A percentile compares a stretch with the other conserved stretches of the same genome.
phyloP scores from a whole-genome alignment of 1,140 invertebrate species.

The Dryas iulia region DNA sequence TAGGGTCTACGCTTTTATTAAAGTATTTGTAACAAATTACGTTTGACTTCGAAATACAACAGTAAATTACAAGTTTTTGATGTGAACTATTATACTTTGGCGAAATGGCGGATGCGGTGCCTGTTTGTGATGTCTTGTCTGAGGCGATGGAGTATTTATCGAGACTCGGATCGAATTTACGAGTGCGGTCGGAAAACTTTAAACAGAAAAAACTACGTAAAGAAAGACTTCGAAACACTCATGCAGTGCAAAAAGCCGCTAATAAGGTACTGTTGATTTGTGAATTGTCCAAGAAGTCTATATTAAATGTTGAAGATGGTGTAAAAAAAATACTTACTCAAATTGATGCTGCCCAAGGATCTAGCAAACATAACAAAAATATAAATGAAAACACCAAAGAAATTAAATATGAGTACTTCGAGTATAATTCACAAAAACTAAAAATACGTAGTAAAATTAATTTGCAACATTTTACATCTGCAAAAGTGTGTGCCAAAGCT shows the following conservation, averaged over 20 bases:
- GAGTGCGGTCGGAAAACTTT: slow-evolving; percentile 57
- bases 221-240: slow-evolving; percentile 58
- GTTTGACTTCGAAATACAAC: slow-evolving; percentile 3
- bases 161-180: slow-evolving; percentile 66
- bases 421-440: slow-evolving; percentile 46
- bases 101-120: slow-evolving; percentile 68
- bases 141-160: slow-evolving; percentile 70
- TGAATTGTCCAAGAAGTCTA: slow-evolving; percentile 70
- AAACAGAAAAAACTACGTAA: slow-evolving; percentile 62
- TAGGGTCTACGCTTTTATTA: not conserved
- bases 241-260: slow-evolving; percentile 64
- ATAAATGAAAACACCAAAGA: slow-evolving; percentile 14
- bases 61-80: slow-evolving; percentile 12
- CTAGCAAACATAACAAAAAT: slow-evolving; percentile 39
- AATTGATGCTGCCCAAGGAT: slow-evolving; percentile 37
- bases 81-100: slow-evolving; percentile 10
- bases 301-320: slow-evolving; percentile 66
- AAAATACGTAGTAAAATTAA: slow-evolving; percentile 55
- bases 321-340: slow-evolving; percentile 53
- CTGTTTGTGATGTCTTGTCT: slow-evolving; percentile 60
- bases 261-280: slow-evolving; percentile 68
- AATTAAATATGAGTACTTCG: slow-evolving; percentile 49
- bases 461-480: slow-evolving; percentile 60
- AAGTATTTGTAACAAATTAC: not conserved
- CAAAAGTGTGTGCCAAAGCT: slow-evolving; percentile 48